phyloP scores from a whole-genome alignment of 2,888 invertebrate species.

The Megalurothrips usitatus region DNA sequence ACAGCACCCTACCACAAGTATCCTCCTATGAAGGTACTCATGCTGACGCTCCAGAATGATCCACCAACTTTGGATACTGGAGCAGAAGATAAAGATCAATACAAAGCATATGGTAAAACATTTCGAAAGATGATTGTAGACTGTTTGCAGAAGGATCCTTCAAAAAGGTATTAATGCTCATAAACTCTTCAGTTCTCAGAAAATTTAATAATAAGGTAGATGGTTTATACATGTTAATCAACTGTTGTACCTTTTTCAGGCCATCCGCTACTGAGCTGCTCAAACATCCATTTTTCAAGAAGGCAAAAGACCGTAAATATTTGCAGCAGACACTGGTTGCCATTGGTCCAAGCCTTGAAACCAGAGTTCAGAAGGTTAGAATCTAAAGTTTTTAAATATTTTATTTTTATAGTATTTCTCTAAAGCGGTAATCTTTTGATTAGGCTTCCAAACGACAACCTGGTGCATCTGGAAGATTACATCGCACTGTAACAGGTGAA shows the following conservation, averaged over 20 bases:
- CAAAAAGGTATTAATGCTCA: conserved; percentile 58
- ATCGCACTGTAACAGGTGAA: conserved; percentile 92
- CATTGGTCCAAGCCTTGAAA: conserved; percentile 82
- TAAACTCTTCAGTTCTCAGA: not conserved
- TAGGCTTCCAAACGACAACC: conserved; percentile 73
- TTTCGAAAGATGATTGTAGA: conserved; percentile 95
- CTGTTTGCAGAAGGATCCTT: conserved; percentile 93
- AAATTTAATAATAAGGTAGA: conserved; percentile 15
- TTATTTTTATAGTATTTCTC: conserved; percentile 25
- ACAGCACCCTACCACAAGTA: conserved; percentile 99
- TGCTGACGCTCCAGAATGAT: conserved; percentile 97
- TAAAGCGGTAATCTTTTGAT: conserved; percentile 29
- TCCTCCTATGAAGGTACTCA: conserved; percentile 98
- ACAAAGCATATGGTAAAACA: conserved; percentile 94
- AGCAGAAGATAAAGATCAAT: conserved; percentile 95
- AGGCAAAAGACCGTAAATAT: conserved; percentile 90
- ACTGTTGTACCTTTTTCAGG: conserved; percentile 43
- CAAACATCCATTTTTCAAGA: conserved; percentile 97
- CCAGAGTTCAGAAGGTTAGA: conserved; percentile 80
- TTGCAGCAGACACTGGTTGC: conserved; percentile 78
- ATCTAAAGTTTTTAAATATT: conserved; percentile 16
- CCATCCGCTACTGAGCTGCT: conserved; percentile 93
- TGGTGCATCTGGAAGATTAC: conserved; percentile 69
- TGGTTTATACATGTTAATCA: conserved; percentile 8
- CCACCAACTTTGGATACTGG: conserved; percentile 93